These are phyloP conservation scores for Corvus hawaiiensis DNA, from an alignment of 2,113 vertebrate genomes.

Conservation along the genomic window DNA sequence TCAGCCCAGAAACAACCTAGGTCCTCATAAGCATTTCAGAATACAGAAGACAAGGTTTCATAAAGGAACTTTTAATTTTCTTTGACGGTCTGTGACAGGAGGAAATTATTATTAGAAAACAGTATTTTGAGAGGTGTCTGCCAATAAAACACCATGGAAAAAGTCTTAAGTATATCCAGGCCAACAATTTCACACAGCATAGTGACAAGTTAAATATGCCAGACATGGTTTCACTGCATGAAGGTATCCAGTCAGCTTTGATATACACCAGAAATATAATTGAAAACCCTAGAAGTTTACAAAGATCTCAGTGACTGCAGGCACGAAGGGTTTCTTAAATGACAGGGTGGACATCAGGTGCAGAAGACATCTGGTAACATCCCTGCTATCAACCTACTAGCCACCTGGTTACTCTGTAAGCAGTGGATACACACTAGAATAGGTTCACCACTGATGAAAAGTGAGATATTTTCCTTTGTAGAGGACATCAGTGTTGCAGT, in stretches of 20 bases:
- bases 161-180: background rate
- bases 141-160: background rate
- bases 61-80: background rate
- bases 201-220: background rate
- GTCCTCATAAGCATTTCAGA: background rate
- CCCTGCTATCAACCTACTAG: background rate
- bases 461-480: background rate
- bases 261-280: background rate
- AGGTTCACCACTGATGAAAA: background rate
- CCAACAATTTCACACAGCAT: background rate
- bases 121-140: background rate
- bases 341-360: background rate
- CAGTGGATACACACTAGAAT: background rate
- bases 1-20: background rate
- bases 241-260: background rate
- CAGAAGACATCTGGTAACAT: background rate
- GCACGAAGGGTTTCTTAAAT: background rate
- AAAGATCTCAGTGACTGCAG: background rate
- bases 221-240: background rate
- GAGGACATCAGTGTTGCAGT: background rate
- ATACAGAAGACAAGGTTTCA: background rate
- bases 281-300: background rate
- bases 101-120: background rate
- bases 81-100: background rate
- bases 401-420: background rate